phyloP scores from a whole-genome alignment of 2,888 invertebrate species.

The Microctonus aethiopoides region DNA sequence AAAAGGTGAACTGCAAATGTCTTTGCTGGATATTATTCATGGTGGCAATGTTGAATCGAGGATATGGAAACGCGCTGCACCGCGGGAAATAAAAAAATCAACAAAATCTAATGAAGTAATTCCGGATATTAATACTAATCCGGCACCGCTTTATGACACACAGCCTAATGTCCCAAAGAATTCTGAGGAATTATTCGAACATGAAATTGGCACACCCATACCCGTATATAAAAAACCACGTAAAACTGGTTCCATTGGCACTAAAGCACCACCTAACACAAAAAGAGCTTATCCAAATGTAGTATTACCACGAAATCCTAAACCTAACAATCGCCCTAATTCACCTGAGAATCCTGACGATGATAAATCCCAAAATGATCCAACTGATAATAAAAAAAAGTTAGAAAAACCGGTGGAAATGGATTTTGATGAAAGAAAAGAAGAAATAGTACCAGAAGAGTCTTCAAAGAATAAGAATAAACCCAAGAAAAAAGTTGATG shows the following conservation, averaged over 20 bases:
- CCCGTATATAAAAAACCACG: slow-evolving; percentile 17
- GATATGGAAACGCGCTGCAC: slow-evolving; percentile 41
- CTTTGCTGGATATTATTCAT: slow-evolving; percentile 32
- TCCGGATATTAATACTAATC: slow-evolving; percentile 32
- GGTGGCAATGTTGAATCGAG: slow-evolving; percentile 21
- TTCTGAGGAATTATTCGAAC: slow-evolving; percentile 29
- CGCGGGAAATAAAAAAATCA: slow-evolving; percentile 34
- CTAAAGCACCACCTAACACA: slow-evolving; percentile 5
- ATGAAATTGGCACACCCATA: slow-evolving; percentile 39
- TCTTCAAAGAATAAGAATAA: no score
- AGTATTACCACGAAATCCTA: slow-evolving; percentile 5
- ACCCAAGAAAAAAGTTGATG: slow-evolving; percentile 1
- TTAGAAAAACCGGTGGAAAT: no score
- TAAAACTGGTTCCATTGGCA: slow-evolving; percentile 15
- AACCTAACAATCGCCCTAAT: slow-evolving; percentile 24
- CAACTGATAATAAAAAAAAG: no score
- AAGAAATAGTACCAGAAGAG: no score
- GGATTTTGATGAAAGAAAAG: no score
- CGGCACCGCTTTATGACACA: slow-evolving; percentile 28
- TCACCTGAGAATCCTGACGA: slow-evolving; percentile 23
- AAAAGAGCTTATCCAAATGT: slow-evolving; percentile 4
- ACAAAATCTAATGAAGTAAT: slow-evolving; percentile 38
- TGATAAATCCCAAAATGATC: no score
- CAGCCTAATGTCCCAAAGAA: slow-evolving; percentile 27
- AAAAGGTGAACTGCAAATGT: slow-evolving; percentile 43